These are phyloP conservation scores for Entelurus aequoreus DNA, from an alignment of 2,113 vertebrate species.

Conservation along the genomic window DNA sequence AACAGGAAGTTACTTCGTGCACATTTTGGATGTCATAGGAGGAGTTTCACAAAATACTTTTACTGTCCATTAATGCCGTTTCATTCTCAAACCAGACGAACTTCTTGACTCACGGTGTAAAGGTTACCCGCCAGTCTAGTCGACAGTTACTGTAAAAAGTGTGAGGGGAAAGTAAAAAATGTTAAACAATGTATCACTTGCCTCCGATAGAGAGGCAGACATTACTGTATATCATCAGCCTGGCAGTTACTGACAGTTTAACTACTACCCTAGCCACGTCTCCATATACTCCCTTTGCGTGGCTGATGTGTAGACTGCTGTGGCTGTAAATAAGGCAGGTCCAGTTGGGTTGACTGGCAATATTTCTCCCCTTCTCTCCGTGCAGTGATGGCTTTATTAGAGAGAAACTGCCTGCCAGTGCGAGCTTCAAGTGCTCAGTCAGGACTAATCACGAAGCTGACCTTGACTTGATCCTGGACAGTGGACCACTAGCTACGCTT, in stretches of 20 bases:
- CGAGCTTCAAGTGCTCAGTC: conserved; percentile 41
- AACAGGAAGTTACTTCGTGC: too few relatives aligned
- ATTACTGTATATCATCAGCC: conserved; percentile 20
- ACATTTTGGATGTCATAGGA: too few relatives aligned
- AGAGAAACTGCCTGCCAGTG: conserved; percentile 43
- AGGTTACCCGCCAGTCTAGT: background rate
- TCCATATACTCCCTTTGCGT: conserved; percentile 31
- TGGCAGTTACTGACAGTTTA: conserved; percentile 42
- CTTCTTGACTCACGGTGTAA: background rate
- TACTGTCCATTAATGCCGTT: too few relatives aligned
- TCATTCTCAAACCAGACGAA: too few relatives aligned
- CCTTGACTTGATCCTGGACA: conserved; percentile 52
- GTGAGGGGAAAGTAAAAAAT: conserved; percentile 14
- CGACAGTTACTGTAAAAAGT: conserved; percentile 7
- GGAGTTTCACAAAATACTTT: too few relatives aligned
- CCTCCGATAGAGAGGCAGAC: conserved; percentile 10
- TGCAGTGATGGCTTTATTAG: conserved; percentile 55
- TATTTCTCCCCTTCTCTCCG: conserved; percentile 41
- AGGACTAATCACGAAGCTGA: conserved; percentile 52
- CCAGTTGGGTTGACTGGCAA: conserved; percentile 47
- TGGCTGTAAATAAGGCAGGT: conserved; percentile 48
- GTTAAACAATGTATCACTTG: conserved; percentile 22
- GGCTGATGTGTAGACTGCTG: conserved; percentile 43
- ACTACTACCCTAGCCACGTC: conserved; percentile 25
- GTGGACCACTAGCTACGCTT: conserved; percentile 22